Evolutionary conservation across 2,797 vertebrate species (phyloP), one percentile per base, ranked within the genome.

Genomic region (Sebastes taczanowskii): DNA sequence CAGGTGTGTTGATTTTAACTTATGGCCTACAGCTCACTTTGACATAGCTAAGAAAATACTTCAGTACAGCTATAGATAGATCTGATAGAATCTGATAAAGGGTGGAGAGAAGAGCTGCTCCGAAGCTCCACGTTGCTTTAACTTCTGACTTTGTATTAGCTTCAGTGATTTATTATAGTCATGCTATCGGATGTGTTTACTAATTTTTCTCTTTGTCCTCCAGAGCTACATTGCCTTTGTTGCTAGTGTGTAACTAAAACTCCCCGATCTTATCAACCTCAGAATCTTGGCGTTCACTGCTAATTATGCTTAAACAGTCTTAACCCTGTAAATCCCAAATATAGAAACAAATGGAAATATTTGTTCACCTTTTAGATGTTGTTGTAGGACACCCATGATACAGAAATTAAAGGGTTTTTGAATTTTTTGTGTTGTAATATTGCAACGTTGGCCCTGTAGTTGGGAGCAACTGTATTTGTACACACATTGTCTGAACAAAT

Each of bases 1-100:
- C 87, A 92, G 90, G 82, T 90, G 78, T 87, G 87, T 82, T 83
- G 85, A 89, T 89, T 91, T 88, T 81, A 82, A 92, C 87, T 67
- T 55, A 30, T 35, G 71, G 80, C 85, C 34, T 80, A 74, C 59
- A 90, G 92, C 84, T 87, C 79, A 42, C 77, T 85, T 84, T 80
- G 86, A 55, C 81, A 80, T 52, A 1, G 71, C 72, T 83, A 71
- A 79, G 68, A 86, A 90, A 87, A 86, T 70, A 65, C 70, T 83
- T 22, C 38, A 73, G 76, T 64, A 62, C 77, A 73, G 56, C 82
- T 86, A 86, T 78, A 84, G 69, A 82, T 83, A 84, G 87, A 86
- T 88, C 60, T 85, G 78, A 89, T 84, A 68, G 80, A 88, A 85
- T 84, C 34, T 55, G 61, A 78, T 81, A 14, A 58, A 80, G 56